phyloP scores from a whole-genome alignment of 2,113 vertebrate species.

The Mormyrus iriodes region DNA sequence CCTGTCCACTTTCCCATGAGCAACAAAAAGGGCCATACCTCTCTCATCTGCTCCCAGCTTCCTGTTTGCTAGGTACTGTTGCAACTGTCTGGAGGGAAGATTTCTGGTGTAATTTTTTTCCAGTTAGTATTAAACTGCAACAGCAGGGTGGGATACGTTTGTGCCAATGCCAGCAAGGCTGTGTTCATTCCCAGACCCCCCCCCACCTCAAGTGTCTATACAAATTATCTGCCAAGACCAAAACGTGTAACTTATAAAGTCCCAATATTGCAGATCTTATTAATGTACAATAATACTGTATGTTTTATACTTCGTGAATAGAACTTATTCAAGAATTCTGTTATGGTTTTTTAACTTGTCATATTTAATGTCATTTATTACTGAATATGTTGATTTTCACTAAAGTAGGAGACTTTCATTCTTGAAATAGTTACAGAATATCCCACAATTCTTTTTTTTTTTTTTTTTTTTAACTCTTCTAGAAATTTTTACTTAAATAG shows the following conservation, averaged over 20 bases:
- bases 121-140: background rate
- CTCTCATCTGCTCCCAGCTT: constrained; percentile 18
- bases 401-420: background rate
- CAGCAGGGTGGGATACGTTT: background rate
- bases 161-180: background rate
- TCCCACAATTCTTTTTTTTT: background rate
- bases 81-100: constrained; percentile 24
- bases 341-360: background rate
- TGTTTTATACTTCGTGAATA: background rate
- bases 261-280: background rate
- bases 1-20: background rate
- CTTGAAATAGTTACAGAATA: background rate
- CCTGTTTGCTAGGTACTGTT: constrained; percentile 15
- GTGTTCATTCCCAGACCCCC: background rate
- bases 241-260: background rate
- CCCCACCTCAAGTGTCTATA: background rate
- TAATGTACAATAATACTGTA: background rate
- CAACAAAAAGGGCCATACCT: constrained; percentile 19
- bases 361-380: background rate
- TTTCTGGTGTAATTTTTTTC: constrained; percentile 23
- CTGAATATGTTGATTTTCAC: background rate
- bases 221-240: background rate
- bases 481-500: background rate
- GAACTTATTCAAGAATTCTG: background rate
- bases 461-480: background rate